phyloP scores from a whole-genome alignment of 1,140 invertebrate genomes.

The Orchesella cincta region DNA sequence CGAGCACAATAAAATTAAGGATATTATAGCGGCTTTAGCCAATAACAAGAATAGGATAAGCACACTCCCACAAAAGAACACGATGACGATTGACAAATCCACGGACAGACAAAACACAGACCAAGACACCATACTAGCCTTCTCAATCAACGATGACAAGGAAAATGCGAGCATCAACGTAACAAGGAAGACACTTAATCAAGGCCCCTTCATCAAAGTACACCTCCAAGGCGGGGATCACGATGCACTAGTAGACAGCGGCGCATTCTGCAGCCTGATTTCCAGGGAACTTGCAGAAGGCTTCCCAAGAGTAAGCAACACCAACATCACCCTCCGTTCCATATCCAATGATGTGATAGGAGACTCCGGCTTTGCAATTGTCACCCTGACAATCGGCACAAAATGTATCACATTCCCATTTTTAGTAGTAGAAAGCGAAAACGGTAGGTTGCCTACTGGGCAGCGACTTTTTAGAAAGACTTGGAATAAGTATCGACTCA shows the following conservation, averaged over 20 bases:
- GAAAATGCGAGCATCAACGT: too few species aligned
- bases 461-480: neutral
- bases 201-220: too few species aligned
- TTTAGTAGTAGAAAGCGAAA: neutral
- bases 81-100: too few species aligned
- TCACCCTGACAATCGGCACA: neutral
- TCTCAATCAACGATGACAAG: too few species aligned
- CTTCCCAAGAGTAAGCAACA: neutral
- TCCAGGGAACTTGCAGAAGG: neutral
- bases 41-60: too few species aligned
- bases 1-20: too few species aligned
- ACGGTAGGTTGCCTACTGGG: neutral
- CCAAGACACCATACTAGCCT: too few species aligned
- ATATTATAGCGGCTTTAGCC: too few species aligned
- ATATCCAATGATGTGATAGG: neutral
- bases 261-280: neutral
- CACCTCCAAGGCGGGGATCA: too few species aligned
- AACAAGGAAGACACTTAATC: too few species aligned
- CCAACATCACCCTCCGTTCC: neutral
- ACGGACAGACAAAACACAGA: too few species aligned
- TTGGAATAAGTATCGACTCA: neutral
- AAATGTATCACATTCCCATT: neutral
- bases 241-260: neutral
- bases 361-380: neutral
- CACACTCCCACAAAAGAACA: too few species aligned